Base-by-base conservation (phyloP, 2,113 vertebrate genomes). In the Cygnus buccinator region DNA sequence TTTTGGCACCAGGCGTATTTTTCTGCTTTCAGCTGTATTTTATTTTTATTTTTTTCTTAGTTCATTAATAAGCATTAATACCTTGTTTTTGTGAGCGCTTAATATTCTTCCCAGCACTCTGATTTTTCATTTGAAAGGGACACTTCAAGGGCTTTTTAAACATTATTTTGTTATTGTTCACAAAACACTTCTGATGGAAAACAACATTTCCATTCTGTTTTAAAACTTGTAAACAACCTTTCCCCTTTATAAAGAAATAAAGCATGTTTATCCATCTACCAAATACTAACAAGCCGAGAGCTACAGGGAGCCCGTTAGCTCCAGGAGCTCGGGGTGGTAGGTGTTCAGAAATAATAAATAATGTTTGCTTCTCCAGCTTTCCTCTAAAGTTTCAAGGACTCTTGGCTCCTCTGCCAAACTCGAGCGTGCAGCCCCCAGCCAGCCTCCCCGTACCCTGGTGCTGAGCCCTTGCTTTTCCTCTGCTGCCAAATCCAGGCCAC, bases 171-270 rank as follows among this genome's bases (percentile, higher is more conserved):
- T 68, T 90, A 66, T 73, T 94, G 92, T 94, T 95, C 89, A 35
- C 4, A 0, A 73, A 93, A 74, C 26, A 10, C 52, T 90, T 77
- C 39, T 89, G 89, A 87, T 63, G 70, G 84, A 87, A 94, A 95
- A 80, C 74, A 91, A 59, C 86, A 78, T 92, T 94, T 92, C 81
- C 82, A 77, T 85, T 93, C 89, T 78, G 57, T 46, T 94, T 93
- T 59, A 59, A 76, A 92, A 93, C 87, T 87, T 91, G 86, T 93
- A 95, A 96, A 95, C 93, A 96, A 83, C 84, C 78, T 91, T 95
- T 84, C 81, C 81, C 72, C 93, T 71, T 93, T 74, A 58, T 61
- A 50, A 93, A 79, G 77, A 37, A 93, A 75, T 43, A 44, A 92
- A 95, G 41, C 15, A 18, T 93, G 77, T 95, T 95, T 95, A 94